Base-by-base conservation (phyloP, 2,888 invertebrate species). In the Cantharis rustica region DNA sequence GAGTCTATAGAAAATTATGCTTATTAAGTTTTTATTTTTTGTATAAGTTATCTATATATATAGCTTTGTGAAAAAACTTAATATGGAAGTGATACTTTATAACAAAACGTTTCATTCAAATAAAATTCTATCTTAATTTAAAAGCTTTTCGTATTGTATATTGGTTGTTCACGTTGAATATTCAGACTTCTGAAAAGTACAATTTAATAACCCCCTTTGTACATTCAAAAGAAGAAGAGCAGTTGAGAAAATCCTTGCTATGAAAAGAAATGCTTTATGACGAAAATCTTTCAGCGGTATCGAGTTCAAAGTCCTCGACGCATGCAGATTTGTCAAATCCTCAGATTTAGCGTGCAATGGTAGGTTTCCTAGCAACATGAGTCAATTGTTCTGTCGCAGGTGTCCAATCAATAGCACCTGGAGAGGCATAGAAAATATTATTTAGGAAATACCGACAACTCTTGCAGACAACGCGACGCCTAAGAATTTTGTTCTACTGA, bases 341-440 rank as follows among this genome's bases (percentile, higher is more conserved):
- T 85, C 84, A 85, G 87, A 87, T 87, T 87, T 86, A 84, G 83
- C 86, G 85, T 86, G 86, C 86, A 85, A 86, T 85, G 84, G 84
- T 83, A 82, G 83, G 87, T 87, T 84, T 85, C 88, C 86, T 87
- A 87, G 87, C 87, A 86, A 87, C 87, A 85, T 84, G 83, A 83
- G 82, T 82, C 86, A 82, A 87, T 88, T 87, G 88, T 87, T 87
- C 87, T 86, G 86, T 79, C 85, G 87, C 87, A 88, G 88, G 88
- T 88, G 88, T 87, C 86, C 87, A 86, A 88, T 88, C 87, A 87
- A 88, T 88, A 87, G 87, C 87, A 88, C 87, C 87, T 88, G 87
- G 86, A 85, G 82, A 75, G 76, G 81, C 80, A 84, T 80, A 78
- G 81, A 80, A 82, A 83, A 83, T 81, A 82, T 81, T 81, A 82